Conservation (phyloP, 1,140 invertebrate species). For the Agrilus planipennis region DNA sequence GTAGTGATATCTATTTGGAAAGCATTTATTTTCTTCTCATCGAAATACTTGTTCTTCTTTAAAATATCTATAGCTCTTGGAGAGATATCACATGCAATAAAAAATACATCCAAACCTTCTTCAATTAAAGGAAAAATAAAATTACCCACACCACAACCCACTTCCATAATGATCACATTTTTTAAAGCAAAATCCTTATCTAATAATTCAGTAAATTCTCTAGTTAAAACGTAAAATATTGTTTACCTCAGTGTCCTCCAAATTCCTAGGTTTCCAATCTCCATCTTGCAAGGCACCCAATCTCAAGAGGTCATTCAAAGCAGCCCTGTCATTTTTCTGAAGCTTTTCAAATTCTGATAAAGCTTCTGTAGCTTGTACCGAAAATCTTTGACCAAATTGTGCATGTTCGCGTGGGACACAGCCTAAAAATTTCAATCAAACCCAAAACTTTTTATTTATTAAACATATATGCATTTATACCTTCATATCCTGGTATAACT, state of each 20-base stretch:
- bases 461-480: constrained; percentile 28
- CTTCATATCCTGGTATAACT: constrained; percentile 55
- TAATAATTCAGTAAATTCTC: constrained; percentile 78
- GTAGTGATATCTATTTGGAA: constrained; percentile 65
- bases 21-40: constrained; percentile 51
- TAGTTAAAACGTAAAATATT: neutral
- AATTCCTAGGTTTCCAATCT: constrained; percentile 41
- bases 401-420: constrained; percentile 50
- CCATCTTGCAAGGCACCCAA: constrained; percentile 44
- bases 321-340: constrained; percentile 42
- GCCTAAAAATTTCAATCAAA: constrained; percentile 31
- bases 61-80: constrained; percentile 80
- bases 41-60: constrained; percentile 53
- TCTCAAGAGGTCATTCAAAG: constrained; percentile 39
- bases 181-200: constrained; percentile 26
- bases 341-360: constrained; percentile 52
- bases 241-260: constrained; percentile 49
- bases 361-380: constrained; percentile 51
- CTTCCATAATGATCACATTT: constrained; percentile 53
- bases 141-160: constrained; percentile 97
- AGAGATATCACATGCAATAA: constrained; percentile 93
- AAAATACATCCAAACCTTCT: constrained; percentile 57
- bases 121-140: constrained; percentile 87
- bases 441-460: constrained; percentile 1
- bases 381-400: constrained; percentile 51